Percentiles rank a stretch among this genome's conserved stretches.
phyloP scores from a whole-genome alignment of 2,888 invertebrate species.

The Pristionchus exspectatus region DNA sequence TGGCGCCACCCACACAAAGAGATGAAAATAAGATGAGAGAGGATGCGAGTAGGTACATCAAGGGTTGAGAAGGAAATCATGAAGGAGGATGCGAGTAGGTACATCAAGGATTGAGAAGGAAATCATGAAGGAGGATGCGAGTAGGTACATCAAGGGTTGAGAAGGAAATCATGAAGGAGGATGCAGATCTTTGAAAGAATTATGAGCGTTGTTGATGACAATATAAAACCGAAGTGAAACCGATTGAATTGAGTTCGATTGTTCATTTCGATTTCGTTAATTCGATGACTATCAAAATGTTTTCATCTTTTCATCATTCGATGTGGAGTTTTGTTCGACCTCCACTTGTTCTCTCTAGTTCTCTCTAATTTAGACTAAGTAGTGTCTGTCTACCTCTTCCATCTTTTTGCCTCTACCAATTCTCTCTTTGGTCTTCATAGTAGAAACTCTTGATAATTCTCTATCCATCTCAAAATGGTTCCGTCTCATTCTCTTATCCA shows the following conservation, averaged over 20 bases:
- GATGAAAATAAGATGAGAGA: background rate
- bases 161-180: no score
- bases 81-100: background rate
- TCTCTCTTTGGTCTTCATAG: background rate
- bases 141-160: background rate
- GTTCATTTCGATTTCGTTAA: background rate
- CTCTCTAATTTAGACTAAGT: slow-evolving; percentile 10
- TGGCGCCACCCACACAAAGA: background rate
- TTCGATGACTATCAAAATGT: background rate
- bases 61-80: background rate
- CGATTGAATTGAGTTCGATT: background rate
- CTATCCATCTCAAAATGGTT: background rate
- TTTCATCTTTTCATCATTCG: background rate
- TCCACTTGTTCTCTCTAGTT: background rate
- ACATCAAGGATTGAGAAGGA: background rate
- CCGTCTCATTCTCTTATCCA: background rate
- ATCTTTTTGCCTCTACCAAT: background rate
- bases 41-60: background rate
- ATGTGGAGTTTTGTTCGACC: background rate
- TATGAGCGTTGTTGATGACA: background rate
- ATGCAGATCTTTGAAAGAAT: background rate
- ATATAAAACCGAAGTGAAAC: background rate
- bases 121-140: background rate
- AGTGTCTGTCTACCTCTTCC: background rate
- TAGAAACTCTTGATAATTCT: background rate